These are phyloP conservation scores for Nomada goodeniana DNA, from an alignment of 2,888 invertebrate species.

Conservation along the genomic window DNA sequence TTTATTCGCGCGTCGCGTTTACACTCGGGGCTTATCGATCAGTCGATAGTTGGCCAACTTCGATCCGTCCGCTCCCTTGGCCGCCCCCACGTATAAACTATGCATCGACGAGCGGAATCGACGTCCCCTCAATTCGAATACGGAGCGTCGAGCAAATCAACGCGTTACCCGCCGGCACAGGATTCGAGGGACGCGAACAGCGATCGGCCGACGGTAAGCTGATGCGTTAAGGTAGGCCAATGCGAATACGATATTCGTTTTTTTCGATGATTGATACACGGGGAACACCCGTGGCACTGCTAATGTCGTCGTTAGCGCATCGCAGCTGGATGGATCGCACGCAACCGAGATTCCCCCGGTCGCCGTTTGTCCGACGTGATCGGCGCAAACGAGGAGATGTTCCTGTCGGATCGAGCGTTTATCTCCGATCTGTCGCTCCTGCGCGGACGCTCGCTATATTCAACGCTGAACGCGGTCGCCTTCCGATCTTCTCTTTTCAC, in stretches of 20 bases:
- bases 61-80: constrained; percentile 4
- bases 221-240: neutral
- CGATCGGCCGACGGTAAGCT: no score
- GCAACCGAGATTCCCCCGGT: constrained; percentile 59
- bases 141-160: no score
- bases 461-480: constrained; percentile 5
- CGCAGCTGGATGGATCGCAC: constrained; percentile 58
- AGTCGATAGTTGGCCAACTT: constrained; percentile 23
- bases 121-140: neutral
- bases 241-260: neutral
- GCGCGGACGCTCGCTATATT: constrained; percentile 44
- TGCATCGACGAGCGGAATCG: constrained; percentile 6
- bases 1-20: constrained; percentile 69
- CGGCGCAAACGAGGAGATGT: constrained; percentile 80
- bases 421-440: constrained; percentile 75
- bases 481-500: constrained; percentile 18
- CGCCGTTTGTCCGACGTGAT: constrained; percentile 78
- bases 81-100: neutral
- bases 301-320: constrained; percentile 62
- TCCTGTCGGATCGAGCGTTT: constrained; percentile 74
- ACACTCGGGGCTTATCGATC: constrained; percentile 63
- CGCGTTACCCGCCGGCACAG: no score
- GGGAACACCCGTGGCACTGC: constrained; percentile 50
- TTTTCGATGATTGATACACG: neutral
- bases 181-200: no score